These are phyloP conservation scores for Eupristina koningsbergeri DNA, from an alignment of 1,140 invertebrate species.

Conservation along the genomic window DNA sequence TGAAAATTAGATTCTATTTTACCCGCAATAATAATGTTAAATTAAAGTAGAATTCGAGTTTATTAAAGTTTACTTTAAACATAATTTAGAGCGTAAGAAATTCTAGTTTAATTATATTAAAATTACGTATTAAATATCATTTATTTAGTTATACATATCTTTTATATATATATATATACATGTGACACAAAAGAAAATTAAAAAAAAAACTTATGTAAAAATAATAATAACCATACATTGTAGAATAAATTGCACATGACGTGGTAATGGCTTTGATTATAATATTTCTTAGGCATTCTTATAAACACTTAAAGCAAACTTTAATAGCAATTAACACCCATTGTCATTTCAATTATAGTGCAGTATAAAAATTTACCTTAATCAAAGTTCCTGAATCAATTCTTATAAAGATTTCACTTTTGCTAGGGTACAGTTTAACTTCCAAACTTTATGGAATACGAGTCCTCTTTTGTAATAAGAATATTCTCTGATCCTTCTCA, in stretches of 20 bases:
- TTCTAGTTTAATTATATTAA: not conserved
- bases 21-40: not conserved
- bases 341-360: not conserved
- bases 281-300: too few relatives aligned
- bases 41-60: not conserved
- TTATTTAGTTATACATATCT: not conserved
- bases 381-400: not conserved
- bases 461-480: slow-evolving; percentile 1
- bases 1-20: not conserved
- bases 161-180: not conserved
- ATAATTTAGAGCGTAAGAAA: not conserved
- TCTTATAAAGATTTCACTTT: slow-evolving; percentile 8
- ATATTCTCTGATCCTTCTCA: not conserved
- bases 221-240: not conserved
- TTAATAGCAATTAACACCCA: not conserved
- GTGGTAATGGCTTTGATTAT: too few relatives aligned
- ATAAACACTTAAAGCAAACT: too few relatives aligned
- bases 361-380: not conserved
- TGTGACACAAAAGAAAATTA: not conserved
- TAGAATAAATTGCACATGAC: not conserved
- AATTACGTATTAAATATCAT: not conserved
- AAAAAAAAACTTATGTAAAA: not conserved
- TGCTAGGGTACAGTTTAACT: not conserved
- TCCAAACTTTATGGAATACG: not conserved
- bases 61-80: not conserved